Percentiles rank a stretch among this genome's conserved stretches.
These are phyloP conservation scores for Actinemys pallida DNA, from an alignment of 2,113 vertebrate species.

Conservation along the genomic window DNA sequence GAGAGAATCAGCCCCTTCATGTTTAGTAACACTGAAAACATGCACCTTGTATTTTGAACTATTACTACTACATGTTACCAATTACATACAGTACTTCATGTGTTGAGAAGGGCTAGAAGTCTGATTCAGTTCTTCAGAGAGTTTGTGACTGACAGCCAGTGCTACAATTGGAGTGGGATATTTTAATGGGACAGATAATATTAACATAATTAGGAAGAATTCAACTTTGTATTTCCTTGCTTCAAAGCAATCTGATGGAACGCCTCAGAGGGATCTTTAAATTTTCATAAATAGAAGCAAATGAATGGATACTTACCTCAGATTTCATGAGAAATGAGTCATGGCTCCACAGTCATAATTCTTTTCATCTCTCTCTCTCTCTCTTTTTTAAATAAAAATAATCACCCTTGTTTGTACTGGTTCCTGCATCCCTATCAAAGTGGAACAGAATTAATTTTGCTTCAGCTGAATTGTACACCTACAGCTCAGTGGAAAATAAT, in stretches of 20 bases:
- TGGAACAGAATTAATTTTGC: background rate
- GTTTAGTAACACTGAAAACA: background rate
- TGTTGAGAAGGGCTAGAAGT: background rate
- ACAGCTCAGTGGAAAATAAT: conserved; percentile 41
- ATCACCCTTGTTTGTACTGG: background rate
- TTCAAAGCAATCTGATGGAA: conserved; percentile 18
- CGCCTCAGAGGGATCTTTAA: background rate
- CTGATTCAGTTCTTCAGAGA: background rate
- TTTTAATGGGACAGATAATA: background rate
- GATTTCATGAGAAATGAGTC: conserved; percentile 49
- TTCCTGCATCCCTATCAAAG: conserved; percentile 38
- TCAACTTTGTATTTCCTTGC: background rate
- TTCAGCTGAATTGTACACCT: background rate
- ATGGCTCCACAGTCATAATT: conserved; percentile 20
- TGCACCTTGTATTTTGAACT: background rate
- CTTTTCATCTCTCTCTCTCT: background rate
- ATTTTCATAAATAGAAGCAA: conserved; percentile 52
- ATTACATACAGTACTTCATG: background rate
- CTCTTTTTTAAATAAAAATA: conserved; percentile 31
- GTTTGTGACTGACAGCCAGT: background rate
- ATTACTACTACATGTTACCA: background rate
- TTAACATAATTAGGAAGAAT: conserved; percentile 9
- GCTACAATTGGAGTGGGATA: background rate
- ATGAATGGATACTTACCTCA: conserved; percentile 48
- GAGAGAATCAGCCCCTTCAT: background rate